Evolutionary conservation across 2,113 vertebrate species (phyloP), one percentile per base, ranked within the genome.

Genomic region (Trochalopteron elliotii): DNA sequence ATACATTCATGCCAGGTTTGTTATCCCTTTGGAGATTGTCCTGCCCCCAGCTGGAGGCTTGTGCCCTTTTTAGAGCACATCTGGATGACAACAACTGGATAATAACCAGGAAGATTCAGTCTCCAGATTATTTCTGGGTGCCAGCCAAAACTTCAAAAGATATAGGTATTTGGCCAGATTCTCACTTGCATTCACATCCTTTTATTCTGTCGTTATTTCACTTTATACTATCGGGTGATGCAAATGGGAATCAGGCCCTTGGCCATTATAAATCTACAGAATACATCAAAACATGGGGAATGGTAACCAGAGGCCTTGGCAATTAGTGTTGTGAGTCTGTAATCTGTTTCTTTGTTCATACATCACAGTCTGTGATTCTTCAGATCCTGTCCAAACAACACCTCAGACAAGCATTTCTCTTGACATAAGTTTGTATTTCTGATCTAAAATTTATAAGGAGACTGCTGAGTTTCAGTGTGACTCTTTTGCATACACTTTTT

Each of bases 101-200:
- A 68, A 92, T 87, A 93, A 94, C 40, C 76, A 95, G 77, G 61
- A 90, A 80, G 90, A 83, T 69, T 72, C 74, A 61, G 39, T 64
- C 57, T 95, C 82, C 64, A 67, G 61, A 78, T 90, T 93, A 88
- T 49, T 70, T 65, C 94, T 95, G 85, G 90, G 90, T 93, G 60
- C 79, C 94, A 96, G 94, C 92, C 94, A 97, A 95, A 95, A 74
- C 71, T 94, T 94, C 90, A 94, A 86, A 96, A 90, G 82, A 67
- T 85, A 80, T 3, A 94, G 85, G 75, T 96, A 88, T 91, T 93
- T 94, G 92, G 87, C 92, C 50, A 88, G 75, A 86, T 81, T 88
- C 39, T 88, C 10, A 19, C 60, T 94, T 78, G 13, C 3, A 5
- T 69, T 87, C 70, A 69, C 2, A 0, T 90, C 79, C 63, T 67